A percentile compares a stretch with the other conserved stretches of the same genome.
phyloP scores from a whole-genome alignment of 2,888 invertebrate genomes.

The Coleophora flavipennella region DNA sequence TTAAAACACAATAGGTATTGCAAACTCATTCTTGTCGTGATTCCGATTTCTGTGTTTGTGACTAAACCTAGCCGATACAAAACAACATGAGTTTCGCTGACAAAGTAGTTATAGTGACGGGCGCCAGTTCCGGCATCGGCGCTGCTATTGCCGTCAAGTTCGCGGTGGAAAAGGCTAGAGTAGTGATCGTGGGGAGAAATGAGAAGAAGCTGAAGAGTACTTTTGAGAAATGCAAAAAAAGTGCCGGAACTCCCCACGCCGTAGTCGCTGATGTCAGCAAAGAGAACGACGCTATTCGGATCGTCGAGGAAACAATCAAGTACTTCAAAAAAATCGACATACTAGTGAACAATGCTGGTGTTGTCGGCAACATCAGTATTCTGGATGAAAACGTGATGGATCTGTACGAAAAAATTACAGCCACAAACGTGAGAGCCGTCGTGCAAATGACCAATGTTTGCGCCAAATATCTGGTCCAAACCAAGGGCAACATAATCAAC shows the following conservation, averaged over 20 bases:
- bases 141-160: slow-evolving; percentile 73
- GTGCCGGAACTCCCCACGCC: slow-evolving; percentile 9
- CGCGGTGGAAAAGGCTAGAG: slow-evolving; percentile 67
- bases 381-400: not conserved
- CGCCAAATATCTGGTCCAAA: not conserved
- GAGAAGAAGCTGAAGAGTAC: slow-evolving; percentile 71
- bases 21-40: too few species aligned
- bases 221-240: slow-evolving; percentile 24
- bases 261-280: slow-evolving; percentile 18
- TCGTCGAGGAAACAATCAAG: slow-evolving; percentile 14
- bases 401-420: not conserved
- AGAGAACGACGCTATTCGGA: slow-evolving; percentile 13
- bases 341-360: slow-evolving; percentile 18
- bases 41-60: too few species aligned
- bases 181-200: slow-evolving; percentile 76
- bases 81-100: slow-evolving; percentile 20
- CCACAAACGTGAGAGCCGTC: not conserved
- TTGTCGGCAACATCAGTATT: not conserved
- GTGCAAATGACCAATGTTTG: not conserved
- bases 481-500: not conserved
- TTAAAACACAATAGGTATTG: too few species aligned
- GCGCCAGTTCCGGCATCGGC: slow-evolving; percentile 78
- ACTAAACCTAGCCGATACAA: too few species aligned
- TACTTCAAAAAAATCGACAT: slow-evolving; percentile 15
- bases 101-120: slow-evolving; percentile 68